Percentiles rank a stretch among this genome's conserved stretches.
Conservation (phyloP, 2,797 vertebrate species). For the Amphiprion clarkii region DNA sequence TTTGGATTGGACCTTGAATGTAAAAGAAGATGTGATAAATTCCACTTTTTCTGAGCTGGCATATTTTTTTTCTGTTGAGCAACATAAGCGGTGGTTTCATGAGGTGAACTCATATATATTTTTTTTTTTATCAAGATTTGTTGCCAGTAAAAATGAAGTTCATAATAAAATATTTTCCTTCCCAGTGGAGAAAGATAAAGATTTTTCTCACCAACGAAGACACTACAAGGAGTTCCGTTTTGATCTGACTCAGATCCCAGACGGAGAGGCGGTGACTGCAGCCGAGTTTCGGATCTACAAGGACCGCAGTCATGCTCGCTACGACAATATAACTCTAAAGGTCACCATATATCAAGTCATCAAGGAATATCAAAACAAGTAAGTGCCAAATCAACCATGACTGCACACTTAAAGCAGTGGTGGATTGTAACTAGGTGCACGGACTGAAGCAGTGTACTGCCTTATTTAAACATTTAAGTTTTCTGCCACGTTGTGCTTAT, state of each 20-base stretch:
- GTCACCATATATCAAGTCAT: constrained; percentile 97
- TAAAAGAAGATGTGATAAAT: constrained; percentile 84
- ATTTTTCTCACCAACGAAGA: constrained; percentile 97
- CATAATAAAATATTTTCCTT: constrained; percentile 66
- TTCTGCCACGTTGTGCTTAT: constrained; percentile 1
- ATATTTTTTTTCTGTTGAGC: constrained; percentile 57
- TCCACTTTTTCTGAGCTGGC: constrained; percentile 58
- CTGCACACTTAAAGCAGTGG: too few relatives aligned
- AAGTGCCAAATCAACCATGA: constrained; percentile 61
- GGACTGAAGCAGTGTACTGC: not conserved
- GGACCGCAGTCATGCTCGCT: constrained; percentile 92
- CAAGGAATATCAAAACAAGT: constrained; percentile 97
- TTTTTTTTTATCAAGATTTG: constrained; percentile 36
- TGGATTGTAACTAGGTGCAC: too few relatives aligned
- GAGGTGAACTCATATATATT: constrained; percentile 58
- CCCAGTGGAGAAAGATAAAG: constrained; percentile 98
- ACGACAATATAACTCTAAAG: constrained; percentile 96
- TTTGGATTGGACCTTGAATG: constrained; percentile 83
- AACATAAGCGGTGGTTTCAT: constrained; percentile 42
- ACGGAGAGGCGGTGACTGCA: constrained; percentile 96
- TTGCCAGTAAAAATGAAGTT: constrained; percentile 57
- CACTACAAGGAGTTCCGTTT: constrained; percentile 99
- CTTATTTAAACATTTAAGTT: not conserved
- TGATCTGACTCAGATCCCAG: constrained; percentile 98
- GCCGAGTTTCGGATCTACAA: constrained; percentile 99